Percentiles rank a stretch among this genome's conserved stretches.
Conservation (phyloP, 2,888 invertebrate species). For the Aporophyla lueneburgensis region DNA sequence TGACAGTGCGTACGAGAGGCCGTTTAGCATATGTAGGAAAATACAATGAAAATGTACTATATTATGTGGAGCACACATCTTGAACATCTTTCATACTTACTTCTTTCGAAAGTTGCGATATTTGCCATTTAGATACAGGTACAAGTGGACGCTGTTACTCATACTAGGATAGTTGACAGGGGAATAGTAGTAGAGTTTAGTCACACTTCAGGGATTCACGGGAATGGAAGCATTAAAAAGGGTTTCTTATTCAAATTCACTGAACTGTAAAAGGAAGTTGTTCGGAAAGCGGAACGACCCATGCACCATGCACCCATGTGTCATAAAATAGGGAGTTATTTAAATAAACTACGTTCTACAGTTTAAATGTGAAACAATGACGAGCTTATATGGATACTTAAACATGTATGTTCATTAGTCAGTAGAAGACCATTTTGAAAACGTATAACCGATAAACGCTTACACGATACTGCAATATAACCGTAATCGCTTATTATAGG, state of each 20-base stretch:
- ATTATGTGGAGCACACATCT: constrained; percentile 13
- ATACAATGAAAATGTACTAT: constrained; percentile 32
- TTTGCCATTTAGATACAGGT: too few species aligned
- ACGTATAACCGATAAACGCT: constrained; percentile 18
- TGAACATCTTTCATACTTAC: not conserved
- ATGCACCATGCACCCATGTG: constrained; percentile 30
- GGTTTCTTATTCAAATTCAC: constrained; percentile 26
- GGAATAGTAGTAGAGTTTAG: not conserved
- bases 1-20: constrained; percentile 49
- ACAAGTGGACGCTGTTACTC: not conserved
- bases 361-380: not conserved
- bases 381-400: constrained; percentile 8
- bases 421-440: constrained; percentile 29
- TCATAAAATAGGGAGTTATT: constrained; percentile 14
- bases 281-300: constrained; percentile 30
- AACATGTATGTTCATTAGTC: too few species aligned
- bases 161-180: not conserved
- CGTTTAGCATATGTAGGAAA: constrained; percentile 47
- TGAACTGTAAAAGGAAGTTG: constrained; percentile 50
- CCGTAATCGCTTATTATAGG: constrained; percentile 35
- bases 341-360: constrained; percentile 26
- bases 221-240: constrained; percentile 32
- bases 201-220: constrained; percentile 9
- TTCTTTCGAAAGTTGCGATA: not conserved
- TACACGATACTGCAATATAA: constrained; percentile 24